Percentiles rank a stretch among this genome's conserved stretches.
Conservation (phyloP, 1,140 invertebrate genomes). For the Platyura marginata region DNA sequence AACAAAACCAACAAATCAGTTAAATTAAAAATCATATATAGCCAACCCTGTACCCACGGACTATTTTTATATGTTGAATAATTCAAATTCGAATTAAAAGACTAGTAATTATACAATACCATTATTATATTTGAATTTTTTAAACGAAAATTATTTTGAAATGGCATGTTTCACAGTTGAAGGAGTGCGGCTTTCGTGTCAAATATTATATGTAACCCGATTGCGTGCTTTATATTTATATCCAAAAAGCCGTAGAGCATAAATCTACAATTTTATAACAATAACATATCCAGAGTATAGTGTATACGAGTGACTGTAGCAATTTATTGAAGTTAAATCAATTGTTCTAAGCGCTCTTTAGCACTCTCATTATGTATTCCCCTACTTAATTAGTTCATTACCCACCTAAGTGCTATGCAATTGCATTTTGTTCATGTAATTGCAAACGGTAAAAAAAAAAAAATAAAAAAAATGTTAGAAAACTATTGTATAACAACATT, state of each 20-base stretch:
- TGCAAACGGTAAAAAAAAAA: background rate
- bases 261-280: background rate
- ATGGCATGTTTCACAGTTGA: background rate
- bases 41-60: no score
- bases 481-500: background rate
- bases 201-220: background rate
- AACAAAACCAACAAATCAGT: no score
- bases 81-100: no score
- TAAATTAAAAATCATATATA: no score
- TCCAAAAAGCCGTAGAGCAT: background rate
- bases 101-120: no score
- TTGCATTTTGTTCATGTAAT: slow-evolving; percentile 1
- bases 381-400: slow-evolving; percentile 2
- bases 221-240: background rate
- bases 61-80: no score
- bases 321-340: background rate
- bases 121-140: no score
- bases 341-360: background rate
- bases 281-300: background rate
- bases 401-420: slow-evolving; percentile 2
- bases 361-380: background rate
- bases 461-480: background rate
- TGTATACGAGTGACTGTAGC: background rate
- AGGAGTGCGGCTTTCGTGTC: background rate
- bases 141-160: no score